Evolutionary conservation across 2,888 invertebrate species (phyloP).

Genomic region (Leucozona laternaria): DNA sequence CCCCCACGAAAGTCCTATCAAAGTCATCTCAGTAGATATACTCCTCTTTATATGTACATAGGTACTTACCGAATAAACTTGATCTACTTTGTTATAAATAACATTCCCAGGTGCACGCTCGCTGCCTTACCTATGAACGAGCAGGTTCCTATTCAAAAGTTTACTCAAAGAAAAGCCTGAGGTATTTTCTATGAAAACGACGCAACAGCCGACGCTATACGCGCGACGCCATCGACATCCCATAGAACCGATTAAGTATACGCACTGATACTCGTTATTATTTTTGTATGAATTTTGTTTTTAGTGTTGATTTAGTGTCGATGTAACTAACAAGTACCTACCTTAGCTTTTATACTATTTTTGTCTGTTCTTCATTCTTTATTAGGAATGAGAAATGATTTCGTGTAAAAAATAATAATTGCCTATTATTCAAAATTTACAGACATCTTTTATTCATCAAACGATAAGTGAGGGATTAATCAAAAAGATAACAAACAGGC

Average conservation of each 20-base stretch:
- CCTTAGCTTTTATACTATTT: neutral
- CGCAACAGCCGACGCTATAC: no score
- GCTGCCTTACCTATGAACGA: neutral
- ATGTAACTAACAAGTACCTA: neutral
- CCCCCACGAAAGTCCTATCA: no score
- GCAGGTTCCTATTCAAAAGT: no score
- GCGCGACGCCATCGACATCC: no score
- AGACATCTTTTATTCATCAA: neutral
- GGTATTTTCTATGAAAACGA: no score
- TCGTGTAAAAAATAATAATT: neutral
- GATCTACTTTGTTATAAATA: neutral
- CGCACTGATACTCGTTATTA: neutral
- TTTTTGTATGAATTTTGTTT: neutral
- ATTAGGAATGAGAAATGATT: neutral
- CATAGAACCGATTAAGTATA: neutral
- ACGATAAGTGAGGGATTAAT: neutral
- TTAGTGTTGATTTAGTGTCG: neutral
- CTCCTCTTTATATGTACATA: no score
- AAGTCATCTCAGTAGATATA: no score
- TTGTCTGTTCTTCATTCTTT: neutral
- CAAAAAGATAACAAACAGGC: neutral
- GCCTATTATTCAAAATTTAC: neutral
- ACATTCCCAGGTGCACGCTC: neutral
- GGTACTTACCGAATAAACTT: neutral
- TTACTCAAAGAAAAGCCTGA: neutral